These are phyloP conservation scores for Plumapathes pennacea DNA, from an alignment of 92 coral and sea anemone genomes.

Conservation along the genomic window DNA sequence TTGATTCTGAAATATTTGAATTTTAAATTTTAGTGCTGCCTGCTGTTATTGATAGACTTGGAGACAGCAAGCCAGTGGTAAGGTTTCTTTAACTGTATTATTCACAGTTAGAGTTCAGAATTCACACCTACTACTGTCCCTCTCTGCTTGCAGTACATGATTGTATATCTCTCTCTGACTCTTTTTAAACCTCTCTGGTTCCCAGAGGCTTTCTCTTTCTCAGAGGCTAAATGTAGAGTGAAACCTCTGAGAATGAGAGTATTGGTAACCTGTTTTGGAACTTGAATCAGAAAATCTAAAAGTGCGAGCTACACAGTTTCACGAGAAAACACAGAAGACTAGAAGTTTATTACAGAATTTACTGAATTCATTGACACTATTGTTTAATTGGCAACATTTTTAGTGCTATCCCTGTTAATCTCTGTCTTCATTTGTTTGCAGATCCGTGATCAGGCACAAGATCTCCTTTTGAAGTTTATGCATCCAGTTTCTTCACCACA, in stretches of 20 bases:
- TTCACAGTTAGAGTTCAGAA: neutral
- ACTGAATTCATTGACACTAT: no score
- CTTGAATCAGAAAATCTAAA: neutral
- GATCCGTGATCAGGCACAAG: constrained; percentile 94
- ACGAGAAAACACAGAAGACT: no score
- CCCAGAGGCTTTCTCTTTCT: no score
- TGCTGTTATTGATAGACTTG: constrained; percentile 85
- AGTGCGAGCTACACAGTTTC: no score
- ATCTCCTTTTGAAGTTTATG: constrained; percentile 92
- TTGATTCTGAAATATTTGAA: neutral
- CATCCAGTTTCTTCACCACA: constrained; percentile 88
- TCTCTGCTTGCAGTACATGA: neutral
- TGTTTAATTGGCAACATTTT: no score
- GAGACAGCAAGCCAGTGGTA: constrained; percentile 97
- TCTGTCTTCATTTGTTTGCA: constrained; percentile 7
- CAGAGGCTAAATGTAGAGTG: no score
- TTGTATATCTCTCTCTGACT: no score
- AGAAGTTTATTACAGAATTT: no score
- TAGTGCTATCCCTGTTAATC: no score
- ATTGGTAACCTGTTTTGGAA: neutral
- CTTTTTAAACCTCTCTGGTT: neutral
- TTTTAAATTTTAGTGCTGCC: constrained; percentile 72
- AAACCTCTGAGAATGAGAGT: no score
- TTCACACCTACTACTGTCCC: neutral
- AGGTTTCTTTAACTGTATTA: neutral